Conservation (phyloP, 2,113 vertebrate species). For the Phaetusa simplex region DNA sequence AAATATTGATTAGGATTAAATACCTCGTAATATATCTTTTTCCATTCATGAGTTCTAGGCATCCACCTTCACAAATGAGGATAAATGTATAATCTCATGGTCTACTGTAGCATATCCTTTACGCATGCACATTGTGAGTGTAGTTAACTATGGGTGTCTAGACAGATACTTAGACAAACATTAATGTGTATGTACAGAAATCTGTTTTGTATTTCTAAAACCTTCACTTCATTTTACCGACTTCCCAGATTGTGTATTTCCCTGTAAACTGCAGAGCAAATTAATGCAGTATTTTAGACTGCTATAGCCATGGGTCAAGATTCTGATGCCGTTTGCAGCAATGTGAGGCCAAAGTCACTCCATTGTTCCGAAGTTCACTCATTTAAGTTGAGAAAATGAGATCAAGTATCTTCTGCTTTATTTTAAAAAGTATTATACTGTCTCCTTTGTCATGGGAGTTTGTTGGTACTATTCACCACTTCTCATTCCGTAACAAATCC, state of each 20-base stretch:
- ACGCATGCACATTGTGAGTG: not conserved
- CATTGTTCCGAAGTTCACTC: not conserved
- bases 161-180: not conserved
- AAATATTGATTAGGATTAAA: constrained; percentile 61
- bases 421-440: not conserved
- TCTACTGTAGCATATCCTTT: constrained; percentile 4
- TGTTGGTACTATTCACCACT: not conserved
- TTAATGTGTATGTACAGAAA: not conserved
- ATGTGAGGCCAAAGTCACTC: not conserved
- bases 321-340: not conserved
- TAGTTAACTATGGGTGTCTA: not conserved
- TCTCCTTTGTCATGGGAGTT: not conserved
- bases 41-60: constrained; percentile 1
- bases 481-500: not conserved
- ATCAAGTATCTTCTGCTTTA: not conserved
- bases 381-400: not conserved
- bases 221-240: not conserved
- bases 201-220: not conserved
- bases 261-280: not conserved
- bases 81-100: constrained; percentile 46
- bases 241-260: not conserved
- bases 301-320: not conserved
- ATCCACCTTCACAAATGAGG: constrained; percentile 49
- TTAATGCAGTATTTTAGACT: not conserved
- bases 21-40: constrained; percentile 17